Evolutionary conservation across 1,140 invertebrate species (phyloP).

Genomic region (Varroa destructor): DNA sequence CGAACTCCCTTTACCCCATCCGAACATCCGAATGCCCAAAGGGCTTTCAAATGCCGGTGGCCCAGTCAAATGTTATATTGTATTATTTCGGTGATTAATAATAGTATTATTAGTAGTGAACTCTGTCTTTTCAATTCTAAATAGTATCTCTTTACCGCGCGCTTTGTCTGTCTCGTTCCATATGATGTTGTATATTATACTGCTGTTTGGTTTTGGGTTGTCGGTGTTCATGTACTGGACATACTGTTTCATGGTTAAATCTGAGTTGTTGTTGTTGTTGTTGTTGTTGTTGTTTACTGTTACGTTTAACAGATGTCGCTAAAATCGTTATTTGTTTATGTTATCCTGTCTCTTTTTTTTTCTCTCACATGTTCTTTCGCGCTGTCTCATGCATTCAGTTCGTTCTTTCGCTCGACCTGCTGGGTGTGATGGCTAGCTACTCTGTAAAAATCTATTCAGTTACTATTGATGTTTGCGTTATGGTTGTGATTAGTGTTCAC

Average conservation of each 20-base stretch:
- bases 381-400: not conserved
- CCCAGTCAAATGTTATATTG: no score
- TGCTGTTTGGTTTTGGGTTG: no score
- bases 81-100: no score
- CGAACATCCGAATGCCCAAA: no score
- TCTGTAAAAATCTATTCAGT: not conserved
- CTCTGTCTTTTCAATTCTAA: no score
- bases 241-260: not conserved
- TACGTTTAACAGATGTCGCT: not conserved
- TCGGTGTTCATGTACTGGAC: not conserved
- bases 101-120: no score
- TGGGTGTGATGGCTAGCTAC: conserved; percentile 18
- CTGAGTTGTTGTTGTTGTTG: conserved; percentile 4
- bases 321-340: conserved; percentile 6
- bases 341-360: not conserved
- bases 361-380: not conserved
- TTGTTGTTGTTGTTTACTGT: conserved; percentile 6
- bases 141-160: no score
- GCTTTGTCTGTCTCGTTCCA: not conserved
- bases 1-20: no score
- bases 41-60: no score
- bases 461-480: not conserved
- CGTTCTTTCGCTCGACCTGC: not conserved
- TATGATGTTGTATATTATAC: not conserved
- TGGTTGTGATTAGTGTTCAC: not conserved